A percentile compares a stretch with the other conserved stretches of the same genome.
phyloP scores from a whole-genome alignment of 2,888 invertebrate species.

The Drosophila heteroneura region DNA sequence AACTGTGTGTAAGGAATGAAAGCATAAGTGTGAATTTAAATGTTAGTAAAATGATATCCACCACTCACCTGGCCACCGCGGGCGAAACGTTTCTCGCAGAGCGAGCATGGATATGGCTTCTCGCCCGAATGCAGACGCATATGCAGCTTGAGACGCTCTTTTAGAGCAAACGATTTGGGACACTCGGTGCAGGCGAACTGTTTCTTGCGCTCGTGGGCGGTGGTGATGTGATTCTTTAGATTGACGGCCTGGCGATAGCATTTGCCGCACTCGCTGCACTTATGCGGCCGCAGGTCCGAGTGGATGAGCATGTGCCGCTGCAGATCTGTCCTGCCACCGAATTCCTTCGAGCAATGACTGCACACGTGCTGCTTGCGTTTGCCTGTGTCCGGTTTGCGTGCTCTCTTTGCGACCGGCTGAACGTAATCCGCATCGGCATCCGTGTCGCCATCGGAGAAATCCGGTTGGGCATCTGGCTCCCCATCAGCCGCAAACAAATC shows the following conservation, averaged over 20 bases:
- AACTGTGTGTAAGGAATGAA: conserved; percentile 62
- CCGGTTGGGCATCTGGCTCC: conserved; percentile 32
- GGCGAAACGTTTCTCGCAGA: conserved; percentile 89
- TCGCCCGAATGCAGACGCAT: conserved; percentile 90
- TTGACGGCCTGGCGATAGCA: conserved; percentile 89
- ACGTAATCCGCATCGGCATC: conserved; percentile 56
- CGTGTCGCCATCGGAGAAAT: conserved; percentile 43
- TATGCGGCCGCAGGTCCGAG: conserved; percentile 88
- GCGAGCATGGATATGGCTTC: conserved; percentile 88
- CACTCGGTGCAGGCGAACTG: conserved; percentile 91
- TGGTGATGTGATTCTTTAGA: conserved; percentile 87
- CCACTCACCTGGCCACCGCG: conserved; percentile 89
- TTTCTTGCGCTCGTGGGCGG: conserved; percentile 82
- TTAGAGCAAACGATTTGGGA: conserved; percentile 90
- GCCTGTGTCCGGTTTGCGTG: conserved; percentile 31
- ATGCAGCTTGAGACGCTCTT: conserved; percentile 91
- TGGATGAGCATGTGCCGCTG: conserved; percentile 89
- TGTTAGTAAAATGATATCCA: background rate
- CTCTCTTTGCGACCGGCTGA: conserved; percentile 51
- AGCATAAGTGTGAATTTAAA: background rate
- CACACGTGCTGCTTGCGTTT: conserved; percentile 86
- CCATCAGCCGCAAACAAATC: conserved; percentile 38
- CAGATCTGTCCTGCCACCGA: conserved; percentile 88
- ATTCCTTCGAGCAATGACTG: conserved; percentile 88
- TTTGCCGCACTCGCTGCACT: conserved; percentile 88